Conservation (phyloP, 2,888 invertebrate genomes). For the Lasius platythorax region DNA sequence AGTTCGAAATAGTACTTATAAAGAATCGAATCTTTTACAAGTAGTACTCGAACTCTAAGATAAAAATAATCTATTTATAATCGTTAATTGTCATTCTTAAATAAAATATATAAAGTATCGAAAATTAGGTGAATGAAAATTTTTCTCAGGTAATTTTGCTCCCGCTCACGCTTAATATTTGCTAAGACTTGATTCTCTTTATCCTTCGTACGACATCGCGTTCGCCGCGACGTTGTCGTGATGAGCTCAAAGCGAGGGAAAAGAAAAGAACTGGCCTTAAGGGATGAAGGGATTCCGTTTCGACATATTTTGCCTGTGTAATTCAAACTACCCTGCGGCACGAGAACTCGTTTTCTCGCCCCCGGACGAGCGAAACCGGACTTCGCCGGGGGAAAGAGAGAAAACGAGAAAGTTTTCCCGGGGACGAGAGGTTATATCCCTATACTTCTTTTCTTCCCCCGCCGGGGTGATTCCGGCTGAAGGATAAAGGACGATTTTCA, state of each 20-base stretch:
- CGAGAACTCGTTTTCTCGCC: constrained; percentile 26
- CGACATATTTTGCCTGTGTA: constrained; percentile 83
- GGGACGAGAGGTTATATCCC: constrained; percentile 45
- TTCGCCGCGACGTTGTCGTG: neutral
- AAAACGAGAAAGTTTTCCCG: constrained; percentile 59
- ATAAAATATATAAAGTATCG: neutral
- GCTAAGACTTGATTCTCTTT: neutral
- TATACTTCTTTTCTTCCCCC: constrained; percentile 51
- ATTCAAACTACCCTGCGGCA: constrained; percentile 71
- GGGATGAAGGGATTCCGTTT: constrained; percentile 81
- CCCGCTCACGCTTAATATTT: constrained; percentile 4
- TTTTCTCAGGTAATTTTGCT: neutral
- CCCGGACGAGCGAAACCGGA: neutral
- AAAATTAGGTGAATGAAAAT: neutral
- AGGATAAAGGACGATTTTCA: constrained; percentile 74
- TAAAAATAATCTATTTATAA: too few species aligned
- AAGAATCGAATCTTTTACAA: too few species aligned
- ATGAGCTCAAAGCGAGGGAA: constrained; percentile 10
- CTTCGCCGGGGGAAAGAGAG: constrained; percentile 2
- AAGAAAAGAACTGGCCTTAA: constrained; percentile 72
- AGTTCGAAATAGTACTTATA: too few species aligned
- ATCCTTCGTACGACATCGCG: neutral
- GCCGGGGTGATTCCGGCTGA: constrained; percentile 46
- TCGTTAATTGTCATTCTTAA: neutral
- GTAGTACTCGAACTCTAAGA: too few species aligned